Evolutionary conservation across 2,888 invertebrate genomes (phyloP).

Genomic region (Agonopterix alstromeriana): DNA sequence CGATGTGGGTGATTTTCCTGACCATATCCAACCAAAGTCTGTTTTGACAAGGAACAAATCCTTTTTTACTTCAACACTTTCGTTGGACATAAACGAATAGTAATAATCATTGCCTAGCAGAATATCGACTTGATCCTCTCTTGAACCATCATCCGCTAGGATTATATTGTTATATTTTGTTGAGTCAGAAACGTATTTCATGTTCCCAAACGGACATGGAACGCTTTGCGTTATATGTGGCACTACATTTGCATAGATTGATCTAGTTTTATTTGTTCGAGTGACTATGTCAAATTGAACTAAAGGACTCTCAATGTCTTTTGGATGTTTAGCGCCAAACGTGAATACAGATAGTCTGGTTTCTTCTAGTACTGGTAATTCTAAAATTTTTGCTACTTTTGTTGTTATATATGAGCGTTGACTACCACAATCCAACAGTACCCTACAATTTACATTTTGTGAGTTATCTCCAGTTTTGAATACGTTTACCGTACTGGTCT

Average conservation of each 20-base stretch:
- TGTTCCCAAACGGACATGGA: conserved; percentile 16
- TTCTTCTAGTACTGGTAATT: not conserved
- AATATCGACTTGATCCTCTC: conserved; percentile 8
- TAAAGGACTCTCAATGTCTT: conserved; percentile 2
- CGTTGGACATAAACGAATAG: conserved; percentile 7
- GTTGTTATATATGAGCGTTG: conserved; percentile 5
- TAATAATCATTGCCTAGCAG: conserved; percentile 19
- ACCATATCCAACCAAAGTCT: conserved; percentile 16
- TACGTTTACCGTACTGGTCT: not conserved
- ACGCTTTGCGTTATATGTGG: not conserved
- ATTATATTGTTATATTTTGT: not conserved
- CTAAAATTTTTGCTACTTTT: not conserved
- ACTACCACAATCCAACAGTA: conserved; percentile 7
- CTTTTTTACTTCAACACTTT: conserved; percentile 8
- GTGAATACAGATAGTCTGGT: conserved; percentile 4
- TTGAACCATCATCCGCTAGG: conserved; percentile 14
- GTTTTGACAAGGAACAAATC: conserved; percentile 13
- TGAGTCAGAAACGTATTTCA: not conserved
- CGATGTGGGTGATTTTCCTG: conserved; percentile 1
- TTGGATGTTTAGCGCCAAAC: conserved; percentile 1
- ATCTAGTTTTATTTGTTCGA: conserved; percentile 2
- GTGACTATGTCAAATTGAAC: conserved; percentile 12
- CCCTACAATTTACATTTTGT: not conserved
- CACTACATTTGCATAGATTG: not conserved
- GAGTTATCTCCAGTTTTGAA: no score